Evolutionary conservation across 2,113 vertebrate species (phyloP).

Genomic region (Pluvianellus socialis): DNA sequence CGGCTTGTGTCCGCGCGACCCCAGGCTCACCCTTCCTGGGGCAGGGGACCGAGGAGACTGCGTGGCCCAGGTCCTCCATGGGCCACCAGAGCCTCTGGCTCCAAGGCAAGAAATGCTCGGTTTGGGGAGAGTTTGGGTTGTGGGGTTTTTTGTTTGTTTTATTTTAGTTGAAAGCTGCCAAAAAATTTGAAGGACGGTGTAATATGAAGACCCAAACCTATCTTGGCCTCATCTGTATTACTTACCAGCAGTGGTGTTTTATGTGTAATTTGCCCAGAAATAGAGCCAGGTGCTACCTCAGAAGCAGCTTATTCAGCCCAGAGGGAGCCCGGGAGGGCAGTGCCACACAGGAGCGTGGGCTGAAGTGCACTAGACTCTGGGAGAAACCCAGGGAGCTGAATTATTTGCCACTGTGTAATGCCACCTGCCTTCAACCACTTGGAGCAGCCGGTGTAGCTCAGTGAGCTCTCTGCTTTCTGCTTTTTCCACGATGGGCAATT

Average conservation of each 20-base stretch:
- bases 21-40: no score
- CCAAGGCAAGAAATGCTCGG: no score
- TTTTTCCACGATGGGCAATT: background rate
- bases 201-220: no score
- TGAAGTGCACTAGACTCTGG: background rate
- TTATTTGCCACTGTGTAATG: background rate
- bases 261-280: background rate
- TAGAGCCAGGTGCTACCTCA: background rate
- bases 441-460: rapidly evolving
- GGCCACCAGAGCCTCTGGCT: no score
- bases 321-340: rapidly evolving
- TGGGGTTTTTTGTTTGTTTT: no score
- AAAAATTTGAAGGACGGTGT: no score
- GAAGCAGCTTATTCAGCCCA: background rate
- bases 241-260: background rate
- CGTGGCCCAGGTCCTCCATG: no score
- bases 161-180: no score
- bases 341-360: background rate
- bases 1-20: no score
- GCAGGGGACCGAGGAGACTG: no score
- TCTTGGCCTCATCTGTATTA: background rate
- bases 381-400: background rate
- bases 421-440: background rate
- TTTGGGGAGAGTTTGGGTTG: no score
- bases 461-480: background rate